phyloP scores from a whole-genome alignment of 2,797 vertebrate genomes.

The Craterocephalus amniculus region DNA sequence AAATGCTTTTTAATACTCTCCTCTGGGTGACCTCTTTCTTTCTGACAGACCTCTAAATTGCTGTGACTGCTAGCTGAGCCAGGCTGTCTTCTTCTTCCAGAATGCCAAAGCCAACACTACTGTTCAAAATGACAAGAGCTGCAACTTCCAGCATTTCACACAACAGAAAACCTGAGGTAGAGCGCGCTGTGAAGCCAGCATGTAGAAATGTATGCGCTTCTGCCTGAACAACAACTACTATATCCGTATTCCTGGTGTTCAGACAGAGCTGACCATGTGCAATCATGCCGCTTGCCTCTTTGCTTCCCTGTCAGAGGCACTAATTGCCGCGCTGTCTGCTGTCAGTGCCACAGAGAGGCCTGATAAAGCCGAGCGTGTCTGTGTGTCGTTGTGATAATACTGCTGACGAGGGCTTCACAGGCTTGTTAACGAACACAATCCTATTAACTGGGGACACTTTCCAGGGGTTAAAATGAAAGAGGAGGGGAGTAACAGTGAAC shows the following conservation, averaged over 20 bases:
- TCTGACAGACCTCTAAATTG: conserved; percentile 67
- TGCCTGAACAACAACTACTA: conserved; percentile 31
- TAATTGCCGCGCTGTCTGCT: conserved; percentile 63
- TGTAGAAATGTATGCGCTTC: conserved; percentile 16
- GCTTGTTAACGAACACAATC: conserved; percentile 65
- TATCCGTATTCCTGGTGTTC: conserved; percentile 50
- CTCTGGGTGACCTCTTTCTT: conserved; percentile 61
- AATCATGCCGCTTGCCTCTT: conserved; percentile 61
- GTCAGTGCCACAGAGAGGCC: conserved; percentile 44
- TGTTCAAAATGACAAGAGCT: conserved; percentile 64
- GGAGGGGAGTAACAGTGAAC: conserved; percentile 20
- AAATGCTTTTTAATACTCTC: conserved; percentile 67
- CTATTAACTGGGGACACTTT: conserved; percentile 61
- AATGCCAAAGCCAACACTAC: conserved; percentile 58
- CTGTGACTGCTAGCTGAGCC: conserved; percentile 63
- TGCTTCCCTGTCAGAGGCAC: conserved; percentile 37
- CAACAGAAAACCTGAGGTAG: conserved; percentile 48
- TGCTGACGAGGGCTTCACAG: conserved; percentile 47
- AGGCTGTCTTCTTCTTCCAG: conserved; percentile 56
- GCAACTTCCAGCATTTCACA: conserved; percentile 57
- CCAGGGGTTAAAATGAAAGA: conserved; percentile 34
- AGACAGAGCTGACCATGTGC: conserved; percentile 60
- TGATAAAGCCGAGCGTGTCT: conserved; percentile 46
- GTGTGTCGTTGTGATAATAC: conserved; percentile 46
- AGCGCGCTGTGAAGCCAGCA: conserved; percentile 33